phyloP scores from a whole-genome alignment of 2,888 invertebrate species.

The Tenthredo scrophulariae region DNA sequence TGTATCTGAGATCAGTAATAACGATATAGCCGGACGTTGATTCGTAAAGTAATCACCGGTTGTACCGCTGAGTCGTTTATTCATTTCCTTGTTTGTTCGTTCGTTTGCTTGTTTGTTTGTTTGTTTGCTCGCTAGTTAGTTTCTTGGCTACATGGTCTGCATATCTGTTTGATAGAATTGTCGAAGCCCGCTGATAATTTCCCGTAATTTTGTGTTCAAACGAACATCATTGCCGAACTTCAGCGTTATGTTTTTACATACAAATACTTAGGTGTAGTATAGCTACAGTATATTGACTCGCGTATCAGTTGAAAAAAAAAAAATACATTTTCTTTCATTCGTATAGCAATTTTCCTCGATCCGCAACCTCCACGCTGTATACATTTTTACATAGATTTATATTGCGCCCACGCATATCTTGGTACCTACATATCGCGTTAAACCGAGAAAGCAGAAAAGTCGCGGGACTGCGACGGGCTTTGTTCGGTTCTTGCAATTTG shows the following conservation, averaged over 20 bases:
- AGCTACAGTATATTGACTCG: background rate
- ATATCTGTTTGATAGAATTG: background rate
- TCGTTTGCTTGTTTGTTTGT: background rate
- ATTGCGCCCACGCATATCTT: background rate
- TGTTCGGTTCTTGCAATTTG: conserved; percentile 35
- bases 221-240: background rate
- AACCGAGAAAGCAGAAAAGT: conserved; percentile 15
- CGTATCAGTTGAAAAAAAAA: background rate
- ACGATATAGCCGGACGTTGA: background rate
- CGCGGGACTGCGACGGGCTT: background rate
- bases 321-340: background rate
- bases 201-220: background rate
- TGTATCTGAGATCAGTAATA: background rate
- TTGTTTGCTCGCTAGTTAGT: background rate
- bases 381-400: conserved; percentile 13
- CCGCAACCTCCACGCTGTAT: background rate
- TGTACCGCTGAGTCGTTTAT: background rate
- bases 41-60: background rate
- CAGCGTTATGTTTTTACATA: background rate
- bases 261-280: background rate
- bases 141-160: background rate
- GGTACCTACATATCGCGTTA: conserved; percentile 27
- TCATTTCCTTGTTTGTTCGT: background rate
- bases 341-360: background rate
- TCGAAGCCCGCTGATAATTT: background rate